These are phyloP conservation scores for Prolemur simus DNA, from an alignment of 2,113 vertebrate species.

Conservation along the genomic window DNA sequence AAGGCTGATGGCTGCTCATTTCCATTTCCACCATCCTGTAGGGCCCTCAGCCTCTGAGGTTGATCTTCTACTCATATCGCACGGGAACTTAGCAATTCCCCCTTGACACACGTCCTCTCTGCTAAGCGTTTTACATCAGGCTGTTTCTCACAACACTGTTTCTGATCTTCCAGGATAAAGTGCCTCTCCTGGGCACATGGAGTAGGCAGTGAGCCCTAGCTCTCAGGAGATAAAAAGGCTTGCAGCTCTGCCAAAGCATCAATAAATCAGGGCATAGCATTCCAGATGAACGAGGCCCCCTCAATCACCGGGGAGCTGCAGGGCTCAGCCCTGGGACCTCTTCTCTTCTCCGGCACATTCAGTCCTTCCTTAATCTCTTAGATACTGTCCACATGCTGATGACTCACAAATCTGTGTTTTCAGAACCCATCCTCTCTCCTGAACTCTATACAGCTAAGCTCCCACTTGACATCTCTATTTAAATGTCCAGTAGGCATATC, in stretches of 20 bases:
- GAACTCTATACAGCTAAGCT: neutral
- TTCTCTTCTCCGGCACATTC: neutral
- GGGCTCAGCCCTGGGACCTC: neutral
- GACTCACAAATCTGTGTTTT: neutral
- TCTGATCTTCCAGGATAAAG: neutral
- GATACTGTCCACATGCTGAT: neutral
- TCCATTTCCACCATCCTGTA: neutral
- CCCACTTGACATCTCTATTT: neutral
- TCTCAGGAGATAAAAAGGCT: neutral
- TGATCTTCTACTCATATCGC: neutral
- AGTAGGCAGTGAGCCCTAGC: neutral
- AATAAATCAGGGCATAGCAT: accelerated
- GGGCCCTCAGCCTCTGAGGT: neutral
- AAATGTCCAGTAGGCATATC: neutral
- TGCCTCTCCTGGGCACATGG: neutral
- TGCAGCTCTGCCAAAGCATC: neutral
- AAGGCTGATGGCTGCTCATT: neutral
- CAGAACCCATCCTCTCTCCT: neutral
- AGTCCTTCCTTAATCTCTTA: neutral
- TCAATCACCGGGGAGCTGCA: too few relatives aligned
- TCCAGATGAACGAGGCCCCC: neutral
- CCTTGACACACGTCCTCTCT: neutral
- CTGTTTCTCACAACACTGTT: neutral
- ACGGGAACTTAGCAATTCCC: too few relatives aligned
- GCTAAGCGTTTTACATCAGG: neutral